phyloP scores from a whole-genome alignment of 2,888 invertebrate species.

The Hypsopygia costalis region DNA sequence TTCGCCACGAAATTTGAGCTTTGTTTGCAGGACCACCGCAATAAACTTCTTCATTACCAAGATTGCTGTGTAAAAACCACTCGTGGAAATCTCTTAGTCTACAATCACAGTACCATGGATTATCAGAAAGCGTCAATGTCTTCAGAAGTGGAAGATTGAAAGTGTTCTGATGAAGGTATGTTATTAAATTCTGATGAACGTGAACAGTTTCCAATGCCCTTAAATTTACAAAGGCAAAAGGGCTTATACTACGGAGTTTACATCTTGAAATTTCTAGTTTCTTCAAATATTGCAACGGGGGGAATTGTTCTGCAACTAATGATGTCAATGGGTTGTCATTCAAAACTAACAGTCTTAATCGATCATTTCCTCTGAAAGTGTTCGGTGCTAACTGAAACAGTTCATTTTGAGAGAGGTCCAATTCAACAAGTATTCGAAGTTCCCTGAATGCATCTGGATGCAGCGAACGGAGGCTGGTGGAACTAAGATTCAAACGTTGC shows the following conservation, averaged over 20 bases:
- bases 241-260: conserved; percentile 85
- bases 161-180: conserved; percentile 79
- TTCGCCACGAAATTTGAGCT: conserved; percentile 86
- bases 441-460: conserved; percentile 91
- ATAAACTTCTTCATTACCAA: conserved; percentile 86
- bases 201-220: conserved; percentile 90
- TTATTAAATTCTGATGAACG: conserved; percentile 89
- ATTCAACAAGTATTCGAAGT: conserved; percentile 90
- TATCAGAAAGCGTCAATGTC: conserved; percentile 89
- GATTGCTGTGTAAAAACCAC: conserved; percentile 89
- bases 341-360: conserved; percentile 87
- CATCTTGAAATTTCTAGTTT: conserved; percentile 91
- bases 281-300: conserved; percentile 87
- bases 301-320: conserved; percentile 89
- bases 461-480: conserved; percentile 85
- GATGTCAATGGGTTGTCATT: conserved; percentile 90
- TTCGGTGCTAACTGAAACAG: conserved; percentile 86
- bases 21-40: conserved; percentile 86
- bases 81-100: conserved; percentile 89
- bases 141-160: conserved; percentile 82
- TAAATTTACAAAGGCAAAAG: conserved; percentile 87
- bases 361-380: conserved; percentile 91
- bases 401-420: conserved; percentile 91
- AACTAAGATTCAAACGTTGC: conserved; percentile 90
- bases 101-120: conserved; percentile 96